These are phyloP conservation scores for Onychomys arenicola DNA, from an alignment of 2,797 vertebrate genomes.

Conservation along the genomic window DNA sequence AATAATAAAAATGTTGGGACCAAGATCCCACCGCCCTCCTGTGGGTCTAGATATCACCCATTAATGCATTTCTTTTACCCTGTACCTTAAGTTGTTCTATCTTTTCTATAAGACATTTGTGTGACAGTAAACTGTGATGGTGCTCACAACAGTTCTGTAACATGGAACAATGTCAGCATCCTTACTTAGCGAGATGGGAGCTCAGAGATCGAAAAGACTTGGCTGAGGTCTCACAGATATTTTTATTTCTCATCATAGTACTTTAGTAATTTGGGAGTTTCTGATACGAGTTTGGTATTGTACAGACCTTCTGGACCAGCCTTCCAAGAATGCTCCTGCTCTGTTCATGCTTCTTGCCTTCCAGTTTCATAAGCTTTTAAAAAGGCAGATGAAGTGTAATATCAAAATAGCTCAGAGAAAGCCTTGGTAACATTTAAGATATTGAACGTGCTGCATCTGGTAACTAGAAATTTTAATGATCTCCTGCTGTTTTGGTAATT, in stretches of 20 bases:
- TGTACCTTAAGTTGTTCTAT: slow-evolving; percentile 31
- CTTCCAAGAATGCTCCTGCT: slow-evolving; percentile 77
- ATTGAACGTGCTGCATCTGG: slow-evolving; percentile 88
- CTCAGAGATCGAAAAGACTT: slow-evolving; percentile 10
- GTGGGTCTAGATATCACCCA: slow-evolving; percentile 35
- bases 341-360: slow-evolving; percentile 73
- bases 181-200: slow-evolving; percentile 36
- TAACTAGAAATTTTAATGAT: slow-evolving; percentile 97
- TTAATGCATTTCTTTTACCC: slow-evolving; percentile 50
- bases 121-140: background rate
- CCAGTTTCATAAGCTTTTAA: slow-evolving; percentile 77
- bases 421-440: slow-evolving; percentile 88
- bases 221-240: slow-evolving; percentile 10
- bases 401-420: slow-evolving; percentile 87
- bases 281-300: slow-evolving; percentile 54
- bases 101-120: background rate
- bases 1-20: slow-evolving; percentile 2
- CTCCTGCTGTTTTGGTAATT: slow-evolving; percentile 99
- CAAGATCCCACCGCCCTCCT: background rate
- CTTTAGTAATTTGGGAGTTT: slow-evolving; percentile 64
- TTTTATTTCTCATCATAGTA: slow-evolving; percentile 35
- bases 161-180: background rate
- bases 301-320: slow-evolving; percentile 64
- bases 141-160: background rate
- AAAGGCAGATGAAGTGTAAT: slow-evolving; percentile 86